Evolutionary conservation across 92 coral and sea anemone species (phyloP), one percentile per base, ranked within the genome.

Genomic region (Siderastrea radians): DNA sequence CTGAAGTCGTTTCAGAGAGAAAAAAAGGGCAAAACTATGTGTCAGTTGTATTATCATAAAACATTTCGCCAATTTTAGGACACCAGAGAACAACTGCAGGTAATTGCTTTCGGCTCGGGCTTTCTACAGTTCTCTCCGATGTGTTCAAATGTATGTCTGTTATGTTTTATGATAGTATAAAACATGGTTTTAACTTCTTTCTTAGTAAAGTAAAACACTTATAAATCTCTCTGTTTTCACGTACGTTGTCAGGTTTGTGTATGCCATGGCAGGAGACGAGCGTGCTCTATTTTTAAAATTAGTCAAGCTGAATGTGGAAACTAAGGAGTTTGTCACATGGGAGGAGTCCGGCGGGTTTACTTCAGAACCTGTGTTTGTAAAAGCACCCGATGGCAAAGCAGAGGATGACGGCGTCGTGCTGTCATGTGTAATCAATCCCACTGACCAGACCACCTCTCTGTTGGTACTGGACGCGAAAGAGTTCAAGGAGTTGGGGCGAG

Each of bases 391-490:
- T 13, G 85, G 93, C n/a, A 81, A 85, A 45, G 77, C 81, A 26
- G 98, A 95, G 68, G 98, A 95, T 72, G 98, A 89, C 50, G 98
- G 98, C 12, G 91, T 94, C 47, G 89, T 95, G 44, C 48, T 95
- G 70, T 94, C 98, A n/a, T 84, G 90, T 19, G 98, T 95, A 10
- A 94, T 91, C 67, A 94, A 94, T 68, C 58, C 86, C 5, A 55
- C 7, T 6, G 83, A 91, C 60, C 89, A 89, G 84, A 89, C 86
- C 45, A 94, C 98, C 12, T 94, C 89, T n/a, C 85, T 95, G 88
- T 76, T 94, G 49, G 87, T 94, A 44, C 91, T 95, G 19, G 98
- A 95, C 86, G 98, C 83, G 47, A 88, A 72, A 13, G 88, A 88
- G 38, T 91, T 95, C 47, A 87, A 67, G 68, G 96, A 95, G 84